These are phyloP conservation scores for Miichthys miiuy DNA, from an alignment of 2,797 vertebrate species.

Conservation along the genomic window DNA sequence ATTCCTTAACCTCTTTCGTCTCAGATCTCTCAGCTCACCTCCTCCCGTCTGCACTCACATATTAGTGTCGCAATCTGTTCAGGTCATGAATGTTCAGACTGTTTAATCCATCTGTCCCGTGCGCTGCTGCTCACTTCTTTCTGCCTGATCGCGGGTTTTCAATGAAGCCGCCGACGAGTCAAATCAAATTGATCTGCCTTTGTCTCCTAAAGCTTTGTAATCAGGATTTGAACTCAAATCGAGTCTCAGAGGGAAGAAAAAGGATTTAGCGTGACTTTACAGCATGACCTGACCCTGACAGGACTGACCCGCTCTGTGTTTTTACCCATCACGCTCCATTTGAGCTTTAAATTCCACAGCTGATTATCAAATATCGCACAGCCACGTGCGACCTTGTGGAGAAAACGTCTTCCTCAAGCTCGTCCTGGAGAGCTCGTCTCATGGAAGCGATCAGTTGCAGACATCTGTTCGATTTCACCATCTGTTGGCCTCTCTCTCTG, in stretches of 20 bases:
- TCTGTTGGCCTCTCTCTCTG: slow-evolving; percentile 26
- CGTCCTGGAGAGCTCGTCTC: not conserved
- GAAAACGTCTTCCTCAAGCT: not conserved
- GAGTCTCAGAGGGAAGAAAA: slow-evolving; percentile 25
- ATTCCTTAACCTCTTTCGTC: slow-evolving; percentile 4
- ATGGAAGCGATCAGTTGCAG: slow-evolving; percentile 19
- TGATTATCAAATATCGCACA: slow-evolving; percentile 5
- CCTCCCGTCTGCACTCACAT: slow-evolving; percentile 10
- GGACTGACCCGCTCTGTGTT: not conserved
- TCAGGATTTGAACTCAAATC: slow-evolving; percentile 66
- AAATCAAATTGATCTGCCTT: slow-evolving; percentile 60
- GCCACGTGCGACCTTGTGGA: slow-evolving; percentile 14
- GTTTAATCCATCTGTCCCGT: slow-evolving; percentile 48
- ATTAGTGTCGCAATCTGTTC: slow-evolving; percentile 17
- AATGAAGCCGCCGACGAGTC: slow-evolving; percentile 41
- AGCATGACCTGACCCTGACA: not conserved
- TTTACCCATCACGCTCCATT: not conserved
- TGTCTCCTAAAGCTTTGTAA: slow-evolving; percentile 67
- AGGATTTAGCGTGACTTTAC: slow-evolving; percentile 36
- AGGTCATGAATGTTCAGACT: slow-evolving; percentile 30
- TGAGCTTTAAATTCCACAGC: slow-evolving; percentile 3
- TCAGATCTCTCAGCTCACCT: not conserved
- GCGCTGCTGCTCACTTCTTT: slow-evolving; percentile 48
- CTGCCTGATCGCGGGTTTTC: slow-evolving; percentile 34
- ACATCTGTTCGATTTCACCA: slow-evolving; percentile 51